Conservation (phyloP, 2,797 vertebrate genomes). For the Myoxocephalus aenaeus region DNA sequence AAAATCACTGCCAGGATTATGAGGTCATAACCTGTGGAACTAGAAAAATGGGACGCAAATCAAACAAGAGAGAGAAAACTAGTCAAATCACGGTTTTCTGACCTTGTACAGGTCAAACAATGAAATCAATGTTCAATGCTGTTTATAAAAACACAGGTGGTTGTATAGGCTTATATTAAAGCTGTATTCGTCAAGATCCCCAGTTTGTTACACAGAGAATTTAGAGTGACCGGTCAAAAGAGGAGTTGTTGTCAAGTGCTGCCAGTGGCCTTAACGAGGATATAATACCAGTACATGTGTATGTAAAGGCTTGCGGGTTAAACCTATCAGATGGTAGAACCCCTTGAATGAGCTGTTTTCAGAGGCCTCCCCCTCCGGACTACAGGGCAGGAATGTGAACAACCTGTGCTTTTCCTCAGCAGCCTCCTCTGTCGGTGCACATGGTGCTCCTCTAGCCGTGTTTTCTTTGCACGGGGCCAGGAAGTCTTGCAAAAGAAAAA, state of each 20-base stretch:
- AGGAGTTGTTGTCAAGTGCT: background rate
- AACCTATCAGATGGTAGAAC: background rate
- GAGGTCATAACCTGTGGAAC: background rate
- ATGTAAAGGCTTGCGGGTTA: background rate
- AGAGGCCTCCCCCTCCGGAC: background rate
- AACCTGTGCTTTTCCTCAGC: constrained; percentile 49
- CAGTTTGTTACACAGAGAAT: background rate
- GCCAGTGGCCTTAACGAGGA: background rate
- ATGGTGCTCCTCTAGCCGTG: constrained; percentile 33
- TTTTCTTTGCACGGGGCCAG: constrained; percentile 56
- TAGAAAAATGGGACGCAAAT: background rate
- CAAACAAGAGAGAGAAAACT: background rate
- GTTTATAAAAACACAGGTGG: background rate
- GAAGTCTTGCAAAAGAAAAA: constrained; percentile 40
- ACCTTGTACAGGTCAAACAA: background rate
- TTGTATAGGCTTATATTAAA: background rate
- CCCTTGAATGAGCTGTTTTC: background rate
- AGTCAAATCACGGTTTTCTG: background rate
- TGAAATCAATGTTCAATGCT: background rate
- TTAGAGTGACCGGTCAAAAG: background rate
- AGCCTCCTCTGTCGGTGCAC: constrained; percentile 40
- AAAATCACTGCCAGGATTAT: background rate
- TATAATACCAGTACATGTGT: background rate
- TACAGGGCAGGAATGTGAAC: constrained; percentile 46
- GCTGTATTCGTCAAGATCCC: background rate